These are phyloP conservation scores for Beroe ovata DNA, from an alignment of 37 sponge, comb jelly and placozoan species.

Conservation along the genomic window DNA sequence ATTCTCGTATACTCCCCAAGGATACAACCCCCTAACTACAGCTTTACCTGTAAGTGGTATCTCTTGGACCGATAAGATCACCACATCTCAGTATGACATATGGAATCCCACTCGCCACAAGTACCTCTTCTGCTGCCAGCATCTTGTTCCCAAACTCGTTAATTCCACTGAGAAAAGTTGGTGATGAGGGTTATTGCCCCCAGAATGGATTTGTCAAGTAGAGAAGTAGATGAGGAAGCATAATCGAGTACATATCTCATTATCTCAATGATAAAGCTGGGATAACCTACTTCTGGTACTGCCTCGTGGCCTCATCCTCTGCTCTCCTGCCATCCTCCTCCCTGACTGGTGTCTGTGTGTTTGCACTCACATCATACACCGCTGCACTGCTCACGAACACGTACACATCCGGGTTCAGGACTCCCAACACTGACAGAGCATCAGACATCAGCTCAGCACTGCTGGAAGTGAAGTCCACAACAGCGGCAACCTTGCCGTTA, in stretches of 20 bases:
- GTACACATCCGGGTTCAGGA: slow-evolving; percentile 51
- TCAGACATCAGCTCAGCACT: slow-evolving; percentile 16
- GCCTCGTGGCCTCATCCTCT: neutral
- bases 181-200: no score
- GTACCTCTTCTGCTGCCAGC: slow-evolving; percentile 48
- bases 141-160: neutral
- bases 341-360: neutral
- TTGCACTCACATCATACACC: slow-evolving; percentile 42
- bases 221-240: no score
- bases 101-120: slow-evolving; percentile 44
- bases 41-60: slow-evolving; percentile 52
- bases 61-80: slow-evolving; percentile 37
- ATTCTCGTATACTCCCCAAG: no score
- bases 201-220: no score
- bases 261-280: no score
- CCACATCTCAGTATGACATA: slow-evolving; percentile 52
- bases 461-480: slow-evolving; percentile 57
- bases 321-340: slow-evolving; percentile 14
- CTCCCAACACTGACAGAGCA: neutral
- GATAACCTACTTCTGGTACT: neutral
- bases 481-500: neutral
- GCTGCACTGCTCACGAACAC: slow-evolving; percentile 45
- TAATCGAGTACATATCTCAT: no score
- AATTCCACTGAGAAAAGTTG: no score
- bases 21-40: no score